Conservation (phyloP, 2,888 invertebrate species). For the Coenonympha arcania region DNA sequence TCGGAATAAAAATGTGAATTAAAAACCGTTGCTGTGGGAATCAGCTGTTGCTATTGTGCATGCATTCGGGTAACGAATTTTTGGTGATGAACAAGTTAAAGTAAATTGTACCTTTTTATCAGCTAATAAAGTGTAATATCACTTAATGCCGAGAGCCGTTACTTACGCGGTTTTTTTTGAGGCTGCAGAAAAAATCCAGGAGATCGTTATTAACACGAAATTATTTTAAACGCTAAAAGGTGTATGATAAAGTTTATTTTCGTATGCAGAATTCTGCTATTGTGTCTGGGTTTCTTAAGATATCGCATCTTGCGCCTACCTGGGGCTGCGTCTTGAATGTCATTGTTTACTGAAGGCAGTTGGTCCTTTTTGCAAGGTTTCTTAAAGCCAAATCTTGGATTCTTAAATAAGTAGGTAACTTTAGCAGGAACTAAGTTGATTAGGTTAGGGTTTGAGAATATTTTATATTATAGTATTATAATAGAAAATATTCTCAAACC, state of each 20-base stretch:
- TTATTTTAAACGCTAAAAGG: conserved; percentile 24
- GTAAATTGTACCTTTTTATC: conserved; percentile 15
- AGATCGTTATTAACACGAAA: conserved; percentile 14
- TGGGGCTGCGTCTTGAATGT: conserved; percentile 42
- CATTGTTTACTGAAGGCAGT: conserved; percentile 45
- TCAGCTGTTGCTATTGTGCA: conserved; percentile 60
- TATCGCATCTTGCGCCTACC: conserved; percentile 67
- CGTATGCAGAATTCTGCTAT: conserved; percentile 22
- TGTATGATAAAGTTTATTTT: conserved; percentile 24
- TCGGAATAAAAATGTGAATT: conserved; percentile 26
- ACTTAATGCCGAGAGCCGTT: not conserved
- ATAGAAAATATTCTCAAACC: too few species aligned
- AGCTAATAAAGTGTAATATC: conserved; percentile 15
- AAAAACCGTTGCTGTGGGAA: conserved; percentile 59
- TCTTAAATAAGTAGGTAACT: conserved; percentile 12
- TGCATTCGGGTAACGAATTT: conserved; percentile 41
- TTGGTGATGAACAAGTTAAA: conserved; percentile 31
- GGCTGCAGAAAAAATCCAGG: conserved; percentile 19
- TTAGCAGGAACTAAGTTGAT: conserved; percentile 10
- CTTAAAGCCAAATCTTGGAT: conserved; percentile 13
- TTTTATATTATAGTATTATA: too few species aligned
- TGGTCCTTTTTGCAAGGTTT: conserved; percentile 32
- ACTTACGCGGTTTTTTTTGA: conserved; percentile 23
- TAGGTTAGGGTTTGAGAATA: too few species aligned
- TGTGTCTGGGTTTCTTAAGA: conserved; percentile 55